Evolutionary conservation across 2,797 vertebrate species (phyloP).

Genomic region (Helicolenus hilgendorfi): DNA sequence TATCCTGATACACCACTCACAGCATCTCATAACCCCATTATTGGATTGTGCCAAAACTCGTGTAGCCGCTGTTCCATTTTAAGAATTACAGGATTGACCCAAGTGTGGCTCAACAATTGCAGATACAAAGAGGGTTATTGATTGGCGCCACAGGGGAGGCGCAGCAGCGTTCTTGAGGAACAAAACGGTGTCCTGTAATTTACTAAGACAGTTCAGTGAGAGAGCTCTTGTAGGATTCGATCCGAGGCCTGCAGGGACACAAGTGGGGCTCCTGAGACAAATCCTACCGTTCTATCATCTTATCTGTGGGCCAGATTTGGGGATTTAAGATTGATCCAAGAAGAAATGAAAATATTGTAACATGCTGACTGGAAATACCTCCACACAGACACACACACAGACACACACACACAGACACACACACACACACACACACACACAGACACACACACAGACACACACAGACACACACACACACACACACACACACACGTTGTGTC

Average conservation of each 20-base stretch:
- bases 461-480: background rate
- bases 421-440: background rate
- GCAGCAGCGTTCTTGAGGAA: conserved; percentile 19
- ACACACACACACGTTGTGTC: background rate
- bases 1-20: background rate
- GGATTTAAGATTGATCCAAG: conserved; percentile 26
- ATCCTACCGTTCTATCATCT: background rate
- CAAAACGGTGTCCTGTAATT: conserved; percentile 32
- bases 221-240: conserved; percentile 27
- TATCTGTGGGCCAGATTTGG: background rate
- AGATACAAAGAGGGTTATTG: conserved; percentile 54
- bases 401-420: background rate
- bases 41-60: conserved; percentile 41
- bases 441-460: background rate
- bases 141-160: conserved; percentile 15
- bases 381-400: background rate
- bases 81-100: conserved; percentile 36
- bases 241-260: conserved; percentile 30
- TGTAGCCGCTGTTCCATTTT: conserved; percentile 17
- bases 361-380: background rate
- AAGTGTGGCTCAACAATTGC: conserved; percentile 36
- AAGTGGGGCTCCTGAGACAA: conserved; percentile 16
- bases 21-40: conserved; percentile 1
- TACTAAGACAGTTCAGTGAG: conserved; percentile 20
- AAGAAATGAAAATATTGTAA: conserved; percentile 7